phyloP scores from a whole-genome alignment of 1,140 invertebrate genomes.

The Stegodyphus mimosarum region DNA sequence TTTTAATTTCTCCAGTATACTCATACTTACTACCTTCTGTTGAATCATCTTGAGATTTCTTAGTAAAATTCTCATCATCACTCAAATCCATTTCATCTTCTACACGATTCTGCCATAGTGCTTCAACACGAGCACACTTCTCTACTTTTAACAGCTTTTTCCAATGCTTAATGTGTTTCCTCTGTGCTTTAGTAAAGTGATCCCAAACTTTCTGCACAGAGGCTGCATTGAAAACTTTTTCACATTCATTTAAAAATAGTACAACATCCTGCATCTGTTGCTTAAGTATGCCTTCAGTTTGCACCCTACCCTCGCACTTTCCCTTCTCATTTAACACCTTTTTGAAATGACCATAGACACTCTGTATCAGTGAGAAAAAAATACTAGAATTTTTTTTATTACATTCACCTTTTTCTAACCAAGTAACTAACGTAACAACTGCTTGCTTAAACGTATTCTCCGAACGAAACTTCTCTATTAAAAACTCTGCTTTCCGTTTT shows the following conservation, averaged over 20 bases:
- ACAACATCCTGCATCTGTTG: constrained; percentile 83
- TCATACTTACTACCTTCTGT: background rate
- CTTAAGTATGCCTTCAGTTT: constrained; percentile 81
- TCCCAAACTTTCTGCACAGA: constrained; percentile 98
- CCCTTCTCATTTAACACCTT: constrained; percentile 85
- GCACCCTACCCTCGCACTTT: constrained; percentile 85
- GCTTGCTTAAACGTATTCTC: constrained; percentile 71
- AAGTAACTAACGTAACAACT: constrained; percentile 80
- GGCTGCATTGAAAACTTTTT: constrained; percentile 92
- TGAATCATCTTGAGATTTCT: background rate
- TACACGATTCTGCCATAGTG: constrained; percentile 75
- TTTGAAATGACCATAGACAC: constrained; percentile 90
- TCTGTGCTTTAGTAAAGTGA: constrained; percentile 98
- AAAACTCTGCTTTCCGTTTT: constrained; percentile 81
- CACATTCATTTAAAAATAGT: constrained; percentile 94
- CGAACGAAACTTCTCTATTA: constrained; percentile 85
- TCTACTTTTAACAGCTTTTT: constrained; percentile 85
- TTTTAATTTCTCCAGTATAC: background rate
- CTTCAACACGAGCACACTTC: constrained; percentile 80
- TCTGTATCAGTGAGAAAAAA: constrained; percentile 95
- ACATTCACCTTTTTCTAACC: constrained; percentile 92
- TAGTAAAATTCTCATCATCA: constrained; percentile 73
- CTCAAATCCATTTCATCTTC: constrained; percentile 87
- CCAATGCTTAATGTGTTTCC: constrained; percentile 98
- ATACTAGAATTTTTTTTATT: constrained; percentile 86